A percentile compares a stretch with the other conserved stretches of the same genome.
Conservation (phyloP, 2,797 vertebrate species). For the Miichthys miiuy region DNA sequence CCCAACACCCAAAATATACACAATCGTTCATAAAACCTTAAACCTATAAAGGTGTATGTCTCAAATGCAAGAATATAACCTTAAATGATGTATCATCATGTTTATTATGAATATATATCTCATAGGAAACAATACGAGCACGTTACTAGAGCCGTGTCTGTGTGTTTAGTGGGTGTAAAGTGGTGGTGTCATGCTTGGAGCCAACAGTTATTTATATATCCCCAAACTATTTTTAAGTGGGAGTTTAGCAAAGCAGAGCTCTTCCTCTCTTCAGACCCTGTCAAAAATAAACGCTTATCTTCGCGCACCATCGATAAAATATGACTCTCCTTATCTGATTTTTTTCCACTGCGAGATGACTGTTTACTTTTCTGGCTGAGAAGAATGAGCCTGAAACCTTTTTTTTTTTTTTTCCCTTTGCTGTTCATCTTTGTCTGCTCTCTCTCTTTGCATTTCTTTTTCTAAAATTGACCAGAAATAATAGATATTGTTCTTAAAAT, state of each 20-base stretch:
- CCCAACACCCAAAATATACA: no score
- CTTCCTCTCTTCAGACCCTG: slow-evolving; percentile 53
- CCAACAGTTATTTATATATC: slow-evolving; percentile 28
- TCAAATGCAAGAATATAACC: not conserved
- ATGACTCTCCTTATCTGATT: slow-evolving; percentile 67
- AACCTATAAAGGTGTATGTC: no score
- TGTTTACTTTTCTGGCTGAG: slow-evolving; percentile 39
- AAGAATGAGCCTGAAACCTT: slow-evolving; percentile 32
- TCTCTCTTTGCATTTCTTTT: not conserved
- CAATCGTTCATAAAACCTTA: no score
- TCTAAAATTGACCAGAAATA: not conserved
- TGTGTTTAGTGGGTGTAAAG: slow-evolving; percentile 23
- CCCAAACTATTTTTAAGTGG: slow-evolving; percentile 9
- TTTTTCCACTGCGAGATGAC: slow-evolving; percentile 49
- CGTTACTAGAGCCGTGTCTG: no score
- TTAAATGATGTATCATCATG: no score
- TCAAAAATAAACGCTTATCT: slow-evolving; percentile 60
- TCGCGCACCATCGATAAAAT: slow-evolving; percentile 46
- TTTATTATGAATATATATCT: no score
- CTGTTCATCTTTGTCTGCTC: not conserved
- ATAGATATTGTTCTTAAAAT: no score
- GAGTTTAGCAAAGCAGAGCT: slow-evolving; percentile 40
- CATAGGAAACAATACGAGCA: not conserved
- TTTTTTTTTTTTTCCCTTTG: not conserved
- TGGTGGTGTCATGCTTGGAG: slow-evolving; percentile 32